Evolutionary conservation across 2,113 vertebrate species (phyloP).

Genomic region (Trematomus loennbergii): DNA sequence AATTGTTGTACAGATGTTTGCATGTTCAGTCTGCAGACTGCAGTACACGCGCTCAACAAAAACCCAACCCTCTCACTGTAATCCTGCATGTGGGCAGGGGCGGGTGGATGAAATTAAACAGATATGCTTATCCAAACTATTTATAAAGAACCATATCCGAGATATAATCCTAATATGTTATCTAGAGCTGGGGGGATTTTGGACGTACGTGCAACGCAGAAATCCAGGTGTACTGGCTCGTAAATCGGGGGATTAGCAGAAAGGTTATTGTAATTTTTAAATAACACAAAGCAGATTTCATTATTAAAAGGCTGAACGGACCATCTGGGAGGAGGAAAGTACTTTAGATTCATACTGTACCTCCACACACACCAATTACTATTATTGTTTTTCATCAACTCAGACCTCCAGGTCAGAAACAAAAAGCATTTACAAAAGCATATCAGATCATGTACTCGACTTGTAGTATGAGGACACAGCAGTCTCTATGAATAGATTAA

Average conservation of each 20-base stretch:
- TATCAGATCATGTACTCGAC: slow-evolving; percentile 54
- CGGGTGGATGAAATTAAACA: slow-evolving; percentile 83
- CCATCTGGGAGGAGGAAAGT: slow-evolving; percentile 78
- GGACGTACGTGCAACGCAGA: slow-evolving; percentile 75
- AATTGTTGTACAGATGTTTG: slow-evolving; percentile 82
- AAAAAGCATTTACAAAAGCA: slow-evolving; percentile 50
- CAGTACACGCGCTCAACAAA: slow-evolving; percentile 79
- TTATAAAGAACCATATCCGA: slow-evolving; percentile 88
- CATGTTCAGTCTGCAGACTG: slow-evolving; percentile 65
- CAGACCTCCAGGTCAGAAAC: slow-evolving; percentile 48
- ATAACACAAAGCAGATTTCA: slow-evolving; percentile 95
- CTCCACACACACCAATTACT: slow-evolving; percentile 66
- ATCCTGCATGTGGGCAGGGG: slow-evolving; percentile 86
- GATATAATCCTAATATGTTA: slow-evolving; percentile 90
- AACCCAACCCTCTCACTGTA: slow-evolving; percentile 86
- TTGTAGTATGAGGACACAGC: slow-evolving; percentile 52
- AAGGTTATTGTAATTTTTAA: slow-evolving; percentile 89
- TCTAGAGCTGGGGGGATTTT: slow-evolving; percentile 86
- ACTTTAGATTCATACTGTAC: slow-evolving; percentile 63
- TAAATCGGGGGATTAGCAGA: slow-evolving; percentile 90
- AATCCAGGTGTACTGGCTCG: slow-evolving; percentile 91
- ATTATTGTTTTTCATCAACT: slow-evolving; percentile 78
- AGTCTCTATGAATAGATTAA: slow-evolving; percentile 29
- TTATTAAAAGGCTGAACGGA: slow-evolving; percentile 81
- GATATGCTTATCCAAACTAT: slow-evolving; percentile 86